Evolutionary conservation across 2,797 vertebrate species (phyloP).

Genomic region (Mormyrops attenuatus): DNA sequence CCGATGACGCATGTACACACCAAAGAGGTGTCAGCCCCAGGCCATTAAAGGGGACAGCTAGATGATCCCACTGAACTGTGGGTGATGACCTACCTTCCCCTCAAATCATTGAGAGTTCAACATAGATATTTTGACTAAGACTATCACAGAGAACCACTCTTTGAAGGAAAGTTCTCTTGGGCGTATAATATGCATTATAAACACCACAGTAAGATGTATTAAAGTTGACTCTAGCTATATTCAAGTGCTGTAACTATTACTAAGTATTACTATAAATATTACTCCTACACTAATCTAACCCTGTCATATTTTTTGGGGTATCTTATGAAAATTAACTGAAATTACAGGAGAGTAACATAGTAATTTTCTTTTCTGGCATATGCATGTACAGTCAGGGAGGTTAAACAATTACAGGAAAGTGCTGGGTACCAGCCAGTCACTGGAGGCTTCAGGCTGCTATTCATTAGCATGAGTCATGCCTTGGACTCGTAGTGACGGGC

Average conservation of each 20-base stretch:
- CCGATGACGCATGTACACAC: constrained; percentile 82
- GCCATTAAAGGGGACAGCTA: constrained; percentile 68
- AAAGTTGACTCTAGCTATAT: not conserved
- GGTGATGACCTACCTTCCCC: not conserved
- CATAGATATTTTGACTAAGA: not conserved
- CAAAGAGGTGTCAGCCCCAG: constrained; percentile 72
- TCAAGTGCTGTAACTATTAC: not conserved
- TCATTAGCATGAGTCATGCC: constrained; percentile 37
- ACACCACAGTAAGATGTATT: not conserved
- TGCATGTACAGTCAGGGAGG: not conserved
- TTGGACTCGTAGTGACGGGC: not conserved
- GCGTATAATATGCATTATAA: not conserved
- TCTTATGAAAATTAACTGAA: constrained; percentile 56
- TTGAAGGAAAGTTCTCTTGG: not conserved
- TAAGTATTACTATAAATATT: not conserved
- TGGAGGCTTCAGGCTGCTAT: constrained; percentile 42
- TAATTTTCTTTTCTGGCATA: not conserved
- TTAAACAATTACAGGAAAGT: constrained; percentile 38
- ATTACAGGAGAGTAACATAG: not conserved
- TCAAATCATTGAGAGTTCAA: not conserved
- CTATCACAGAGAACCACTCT: not conserved
- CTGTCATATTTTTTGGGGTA: not conserved
- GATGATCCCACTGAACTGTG: constrained; percentile 40
- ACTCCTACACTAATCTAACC: not conserved
- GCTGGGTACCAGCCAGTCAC: constrained; percentile 45